These are phyloP conservation scores for Drosophila burlai DNA, from an alignment of 1,140 invertebrate species.

Conservation along the genomic window DNA sequence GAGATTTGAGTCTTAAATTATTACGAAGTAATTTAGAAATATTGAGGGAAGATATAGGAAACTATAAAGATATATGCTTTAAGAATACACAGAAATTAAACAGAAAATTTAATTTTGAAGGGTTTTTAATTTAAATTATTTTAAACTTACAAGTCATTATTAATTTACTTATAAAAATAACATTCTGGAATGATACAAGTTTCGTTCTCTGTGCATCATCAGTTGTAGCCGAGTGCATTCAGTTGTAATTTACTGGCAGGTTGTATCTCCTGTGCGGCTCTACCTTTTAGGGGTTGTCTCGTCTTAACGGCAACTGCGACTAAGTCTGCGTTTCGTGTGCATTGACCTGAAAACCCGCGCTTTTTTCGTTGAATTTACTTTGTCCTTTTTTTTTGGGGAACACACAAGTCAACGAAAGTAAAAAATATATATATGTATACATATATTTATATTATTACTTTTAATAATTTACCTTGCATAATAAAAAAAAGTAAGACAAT, in stretches of 20 bases:
- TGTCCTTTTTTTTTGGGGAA: neutral
- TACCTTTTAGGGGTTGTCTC: conserved; percentile 61
- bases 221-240: conserved; percentile 21
- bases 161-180: neutral
- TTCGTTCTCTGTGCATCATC: neutral
- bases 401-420: neutral
- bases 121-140: too few relatives aligned
- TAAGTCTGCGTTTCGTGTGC: conserved; percentile 56
- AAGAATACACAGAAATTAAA: too few relatives aligned
- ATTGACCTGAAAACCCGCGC: conserved; percentile 68
- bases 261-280: conserved; percentile 22
- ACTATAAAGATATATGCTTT: too few relatives aligned
- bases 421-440: neutral
- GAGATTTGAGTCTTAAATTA: too few relatives aligned
- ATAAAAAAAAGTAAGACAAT: neutral
- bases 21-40: neutral
- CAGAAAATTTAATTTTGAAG: too few relatives aligned
- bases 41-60: too few relatives aligned
- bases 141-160: too few relatives aligned
- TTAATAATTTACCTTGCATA: too few relatives aligned
- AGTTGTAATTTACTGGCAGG: conserved; percentile 42
- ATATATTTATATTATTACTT: neutral
- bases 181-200: neutral
- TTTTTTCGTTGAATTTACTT: conserved; percentile 17
- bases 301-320: conserved; percentile 56